These are phyloP conservation scores for Rotaria sp. DNA, from an alignment of 2,888 invertebrate species.

Conservation along the genomic window DNA sequence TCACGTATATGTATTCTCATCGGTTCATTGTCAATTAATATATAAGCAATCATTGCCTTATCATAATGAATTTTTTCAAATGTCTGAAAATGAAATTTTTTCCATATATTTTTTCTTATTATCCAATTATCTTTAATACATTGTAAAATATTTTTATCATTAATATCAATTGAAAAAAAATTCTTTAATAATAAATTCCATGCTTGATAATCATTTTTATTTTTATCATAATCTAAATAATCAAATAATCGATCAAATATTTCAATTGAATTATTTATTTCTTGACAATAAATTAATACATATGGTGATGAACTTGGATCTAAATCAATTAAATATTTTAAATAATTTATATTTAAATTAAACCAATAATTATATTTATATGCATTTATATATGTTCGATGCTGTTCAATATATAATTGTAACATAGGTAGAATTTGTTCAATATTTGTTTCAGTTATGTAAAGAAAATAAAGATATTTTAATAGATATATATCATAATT, in stretches of 20 bases:
- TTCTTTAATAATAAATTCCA: neutral
- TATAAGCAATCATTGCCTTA: neutral
- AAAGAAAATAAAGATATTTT: neutral
- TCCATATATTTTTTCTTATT: neutral
- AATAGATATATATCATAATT: conserved; percentile 9
- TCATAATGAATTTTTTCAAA: neutral
- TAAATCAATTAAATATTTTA: neutral
- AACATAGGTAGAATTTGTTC: neutral
- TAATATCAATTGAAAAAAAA: neutral
- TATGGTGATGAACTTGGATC: conserved; percentile 29
- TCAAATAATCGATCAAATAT: conserved; percentile 20
- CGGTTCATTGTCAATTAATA: neutral
- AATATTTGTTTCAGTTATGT: neutral
- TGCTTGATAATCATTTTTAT: conserved; percentile 20
- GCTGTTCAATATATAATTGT: neutral
- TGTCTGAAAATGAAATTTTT: neutral
- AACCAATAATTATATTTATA: conserved; percentile 4
- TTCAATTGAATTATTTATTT: neutral
- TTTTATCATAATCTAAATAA: conserved; percentile 23
- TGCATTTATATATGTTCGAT: conserved; percentile 1
- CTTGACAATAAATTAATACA: conserved; percentile 3
- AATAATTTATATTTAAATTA: neutral
- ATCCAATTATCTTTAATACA: conserved; percentile 20
- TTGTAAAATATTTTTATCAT: neutral
- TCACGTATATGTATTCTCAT: neutral